These are phyloP conservation scores for Cassiopea xamachana DNA, from an alignment of 30 jellyfish, hydroid and myxozoan species.

Conservation along the genomic window DNA sequence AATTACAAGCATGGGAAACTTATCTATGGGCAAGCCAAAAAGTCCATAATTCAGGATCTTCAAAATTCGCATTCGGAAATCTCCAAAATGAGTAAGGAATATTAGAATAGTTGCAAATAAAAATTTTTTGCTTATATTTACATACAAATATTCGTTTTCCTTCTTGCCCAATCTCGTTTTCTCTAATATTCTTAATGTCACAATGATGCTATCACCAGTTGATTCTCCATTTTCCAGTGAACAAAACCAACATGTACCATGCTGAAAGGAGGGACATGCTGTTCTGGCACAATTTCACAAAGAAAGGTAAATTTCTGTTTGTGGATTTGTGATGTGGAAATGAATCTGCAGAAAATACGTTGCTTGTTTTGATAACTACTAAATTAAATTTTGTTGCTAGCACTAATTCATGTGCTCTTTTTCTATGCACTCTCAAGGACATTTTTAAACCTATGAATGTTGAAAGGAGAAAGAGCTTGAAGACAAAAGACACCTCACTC, in stretches of 20 bases:
- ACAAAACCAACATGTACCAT: constrained; percentile 8
- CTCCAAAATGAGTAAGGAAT: not conserved
- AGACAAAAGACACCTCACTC: too few relatives aligned
- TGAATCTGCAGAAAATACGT: too few relatives aligned
- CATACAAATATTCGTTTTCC: too few relatives aligned
- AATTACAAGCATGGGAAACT: constrained; percentile 33
- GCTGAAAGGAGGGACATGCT: constrained; percentile 18
- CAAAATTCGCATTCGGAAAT: constrained; percentile 6
- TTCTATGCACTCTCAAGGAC: too few relatives aligned
- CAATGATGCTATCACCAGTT: too few relatives aligned
- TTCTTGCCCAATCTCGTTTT: not conserved
- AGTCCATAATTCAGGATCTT: constrained; percentile 20
- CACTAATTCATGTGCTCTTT: too few relatives aligned
- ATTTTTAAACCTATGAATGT: too few relatives aligned
- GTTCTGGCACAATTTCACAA: constrained; percentile 25
- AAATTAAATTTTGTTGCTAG: too few relatives aligned
- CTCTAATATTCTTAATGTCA: not conserved
- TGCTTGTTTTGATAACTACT: too few relatives aligned
- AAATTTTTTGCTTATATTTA: too few relatives aligned
- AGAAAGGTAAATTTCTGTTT: not conserved
- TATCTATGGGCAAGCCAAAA: not conserved
- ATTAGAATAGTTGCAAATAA: not conserved
- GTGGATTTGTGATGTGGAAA: too few relatives aligned
- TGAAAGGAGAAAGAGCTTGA: too few relatives aligned
- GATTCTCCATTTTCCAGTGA: constrained; percentile 9